Evolutionary conservation across 2,797 vertebrate genomes (phyloP).

Genomic region (Hipposideros larvatus): DNA sequence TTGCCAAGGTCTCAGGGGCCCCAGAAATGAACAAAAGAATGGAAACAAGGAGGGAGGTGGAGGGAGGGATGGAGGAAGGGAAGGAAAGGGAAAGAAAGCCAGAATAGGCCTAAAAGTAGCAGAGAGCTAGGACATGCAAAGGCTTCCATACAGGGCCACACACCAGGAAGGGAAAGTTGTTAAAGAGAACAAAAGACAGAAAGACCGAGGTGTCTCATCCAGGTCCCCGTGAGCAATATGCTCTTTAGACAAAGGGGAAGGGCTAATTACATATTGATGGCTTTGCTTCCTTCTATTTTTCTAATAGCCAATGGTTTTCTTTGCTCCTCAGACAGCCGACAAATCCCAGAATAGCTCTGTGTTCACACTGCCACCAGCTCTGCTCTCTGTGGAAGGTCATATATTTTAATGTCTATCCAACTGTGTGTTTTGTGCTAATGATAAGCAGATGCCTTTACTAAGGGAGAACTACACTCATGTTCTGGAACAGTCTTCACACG

Average conservation of each 20-base stretch:
- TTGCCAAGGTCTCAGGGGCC: not conserved
- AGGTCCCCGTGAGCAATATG: not conserved
- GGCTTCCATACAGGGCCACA: not conserved
- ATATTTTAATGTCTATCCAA: constrained; percentile 68
- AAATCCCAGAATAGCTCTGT: constrained; percentile 42
- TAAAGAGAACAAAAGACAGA: not conserved
- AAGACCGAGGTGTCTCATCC: not conserved
- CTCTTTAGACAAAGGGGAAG: constrained; percentile 60
- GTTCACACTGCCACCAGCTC: constrained; percentile 35
- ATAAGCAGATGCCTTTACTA: constrained; percentile 72
- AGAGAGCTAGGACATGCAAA: not conserved
- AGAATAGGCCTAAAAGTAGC: not conserved
- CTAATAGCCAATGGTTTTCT: constrained; percentile 35
- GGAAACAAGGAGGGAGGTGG: not conserved
- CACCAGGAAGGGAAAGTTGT: not conserved
- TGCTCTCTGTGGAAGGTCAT: constrained; percentile 37
- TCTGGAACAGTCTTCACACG: constrained; percentile 69
- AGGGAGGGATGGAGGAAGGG: not conserved
- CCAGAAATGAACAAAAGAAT: not conserved
- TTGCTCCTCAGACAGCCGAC: constrained; percentile 37
- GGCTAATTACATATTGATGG: constrained; percentile 8
- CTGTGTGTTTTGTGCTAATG: constrained; percentile 56
- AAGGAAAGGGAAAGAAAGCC: not conserved
- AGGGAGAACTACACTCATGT: constrained; percentile 41
- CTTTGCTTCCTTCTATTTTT: constrained; percentile 45